Conservation (phyloP, 2,113 vertebrate genomes). For the Oreocharis arfaki region DNA sequence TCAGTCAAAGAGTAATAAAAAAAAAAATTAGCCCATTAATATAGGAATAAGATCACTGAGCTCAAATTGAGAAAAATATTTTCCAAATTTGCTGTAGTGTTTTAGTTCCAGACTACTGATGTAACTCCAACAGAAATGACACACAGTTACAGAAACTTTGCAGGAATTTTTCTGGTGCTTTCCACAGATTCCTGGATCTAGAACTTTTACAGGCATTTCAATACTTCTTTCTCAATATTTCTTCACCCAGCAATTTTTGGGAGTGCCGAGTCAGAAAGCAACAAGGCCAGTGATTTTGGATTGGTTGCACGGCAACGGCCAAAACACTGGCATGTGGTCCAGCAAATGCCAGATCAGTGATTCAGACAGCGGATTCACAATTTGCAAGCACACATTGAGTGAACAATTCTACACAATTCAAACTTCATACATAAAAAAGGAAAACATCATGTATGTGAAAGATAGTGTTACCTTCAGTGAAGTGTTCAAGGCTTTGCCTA, state of each 20-base stretch:
- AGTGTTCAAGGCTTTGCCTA: slow-evolving; percentile 75
- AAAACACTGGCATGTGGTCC: not conserved
- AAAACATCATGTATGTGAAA: not conserved
- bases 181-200: not conserved
- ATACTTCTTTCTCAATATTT: not conserved
- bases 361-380: not conserved
- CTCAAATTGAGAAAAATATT: not conserved
- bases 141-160: not conserved
- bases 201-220: not conserved
- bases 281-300: not conserved
- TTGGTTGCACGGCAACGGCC: not conserved
- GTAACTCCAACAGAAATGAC: not conserved
- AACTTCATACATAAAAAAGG: not conserved
- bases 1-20: not conserved
- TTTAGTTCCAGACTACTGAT: not conserved
- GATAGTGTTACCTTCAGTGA: slow-evolving; percentile 85
- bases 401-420: not conserved
- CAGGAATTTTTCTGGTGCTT: not conserved
- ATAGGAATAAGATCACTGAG: not conserved
- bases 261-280: not conserved
- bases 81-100: not conserved
- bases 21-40: not conserved
- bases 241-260: not conserved
- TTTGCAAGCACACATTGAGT: not conserved
- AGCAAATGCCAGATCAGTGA: not conserved